These are phyloP conservation scores for Drosophila watanabei DNA, from an alignment of 1,140 invertebrate genomes.

Conservation along the genomic window DNA sequence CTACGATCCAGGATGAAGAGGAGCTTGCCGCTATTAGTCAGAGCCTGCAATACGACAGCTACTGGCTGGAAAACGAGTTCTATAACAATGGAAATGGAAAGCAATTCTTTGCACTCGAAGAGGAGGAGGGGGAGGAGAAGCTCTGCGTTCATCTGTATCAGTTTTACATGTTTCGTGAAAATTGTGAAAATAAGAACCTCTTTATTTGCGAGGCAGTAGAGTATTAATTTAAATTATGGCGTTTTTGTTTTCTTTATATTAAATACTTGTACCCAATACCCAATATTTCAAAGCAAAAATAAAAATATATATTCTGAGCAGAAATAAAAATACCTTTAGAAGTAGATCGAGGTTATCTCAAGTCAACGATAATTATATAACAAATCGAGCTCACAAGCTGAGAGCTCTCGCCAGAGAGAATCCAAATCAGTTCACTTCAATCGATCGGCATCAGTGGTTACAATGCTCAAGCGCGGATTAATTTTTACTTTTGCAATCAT, in stretches of 20 bases:
- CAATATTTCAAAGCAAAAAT: neutral
- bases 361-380: neutral
- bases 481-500: neutral
- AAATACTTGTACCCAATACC: neutral
- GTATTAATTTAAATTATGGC: neutral
- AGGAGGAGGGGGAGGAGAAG: neutral
- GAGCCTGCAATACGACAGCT: neutral
- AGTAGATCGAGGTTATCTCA: neutral
- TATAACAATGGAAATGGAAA: neutral
- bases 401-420: neutral
- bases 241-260: neutral
- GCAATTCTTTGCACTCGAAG: no score
- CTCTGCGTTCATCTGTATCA: neutral
- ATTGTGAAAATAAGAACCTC: neutral
- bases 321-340: neutral
- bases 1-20: neutral
- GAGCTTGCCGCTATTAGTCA: neutral
- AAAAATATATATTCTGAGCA: neutral
- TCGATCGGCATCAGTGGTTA: neutral
- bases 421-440: neutral
- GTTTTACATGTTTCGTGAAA: neutral
- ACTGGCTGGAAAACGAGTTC: neutral
- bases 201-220: neutral
- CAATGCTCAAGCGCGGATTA: constrained; percentile 1
- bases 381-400: neutral